phyloP scores from a whole-genome alignment of 2,888 invertebrate species.

The Tethea ocularis region DNA sequence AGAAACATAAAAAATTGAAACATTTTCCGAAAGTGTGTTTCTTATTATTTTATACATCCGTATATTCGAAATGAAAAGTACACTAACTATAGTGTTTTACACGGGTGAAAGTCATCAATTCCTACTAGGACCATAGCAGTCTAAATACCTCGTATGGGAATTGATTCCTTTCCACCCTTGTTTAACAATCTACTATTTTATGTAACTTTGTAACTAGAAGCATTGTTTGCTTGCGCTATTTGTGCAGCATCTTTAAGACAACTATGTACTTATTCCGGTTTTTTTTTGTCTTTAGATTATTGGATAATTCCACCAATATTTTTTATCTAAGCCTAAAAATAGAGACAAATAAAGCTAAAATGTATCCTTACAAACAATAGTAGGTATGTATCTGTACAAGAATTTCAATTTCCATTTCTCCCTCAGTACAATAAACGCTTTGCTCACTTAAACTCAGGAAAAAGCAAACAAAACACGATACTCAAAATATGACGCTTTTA shows the following conservation, averaged over 20 bases:
- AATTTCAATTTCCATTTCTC: not conserved
- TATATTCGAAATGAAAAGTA: too few species aligned
- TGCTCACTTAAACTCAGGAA: constrained; percentile 4
- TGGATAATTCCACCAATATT: not conserved
- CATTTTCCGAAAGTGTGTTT: too few species aligned
- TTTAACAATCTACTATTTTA: too few species aligned
- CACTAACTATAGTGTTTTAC: too few species aligned
- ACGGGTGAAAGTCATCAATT: too few species aligned
- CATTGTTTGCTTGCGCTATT: not conserved
- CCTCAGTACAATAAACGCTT: constrained; percentile 1
- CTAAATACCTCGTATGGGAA: too few species aligned
- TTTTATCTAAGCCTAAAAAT: not conserved
- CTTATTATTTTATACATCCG: too few species aligned
- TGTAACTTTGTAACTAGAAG: too few species aligned
- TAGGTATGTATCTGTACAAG: not conserved
- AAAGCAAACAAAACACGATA: constrained; percentile 36
- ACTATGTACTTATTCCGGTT: not conserved
- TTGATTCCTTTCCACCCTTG: too few species aligned
- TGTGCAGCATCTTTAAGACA: not conserved
- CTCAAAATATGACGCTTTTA: constrained; percentile 73
- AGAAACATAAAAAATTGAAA: too few species aligned
- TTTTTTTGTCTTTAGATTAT: not conserved
- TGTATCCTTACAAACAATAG: constrained; percentile 15
- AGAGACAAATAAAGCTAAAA: not conserved
- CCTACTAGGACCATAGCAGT: too few species aligned